phyloP scores from a whole-genome alignment of 2,113 vertebrate species.

The Tinamus guttatus region DNA sequence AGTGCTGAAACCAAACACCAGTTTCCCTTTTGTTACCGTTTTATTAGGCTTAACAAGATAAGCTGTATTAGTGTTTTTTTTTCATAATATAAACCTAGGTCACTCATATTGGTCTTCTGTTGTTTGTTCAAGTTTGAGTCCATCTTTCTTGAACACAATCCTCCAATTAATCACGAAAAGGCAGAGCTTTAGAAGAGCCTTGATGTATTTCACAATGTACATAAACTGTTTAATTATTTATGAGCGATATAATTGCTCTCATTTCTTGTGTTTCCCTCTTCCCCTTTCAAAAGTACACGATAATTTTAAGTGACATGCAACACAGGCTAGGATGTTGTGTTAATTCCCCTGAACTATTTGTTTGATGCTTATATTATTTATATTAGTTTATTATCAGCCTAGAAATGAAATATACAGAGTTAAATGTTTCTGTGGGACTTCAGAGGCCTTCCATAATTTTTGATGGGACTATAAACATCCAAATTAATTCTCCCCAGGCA shows the following conservation, averaged over 20 bases:
- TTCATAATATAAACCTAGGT: neutral
- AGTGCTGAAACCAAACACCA: neutral
- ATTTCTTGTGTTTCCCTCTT: neutral
- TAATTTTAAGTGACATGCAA: neutral
- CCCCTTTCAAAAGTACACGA: neutral
- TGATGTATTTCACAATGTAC: neutral
- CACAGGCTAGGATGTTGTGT: neutral
- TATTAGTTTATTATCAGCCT: neutral
- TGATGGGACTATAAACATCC: neutral
- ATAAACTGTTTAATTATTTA: neutral
- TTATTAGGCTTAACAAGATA: neutral
- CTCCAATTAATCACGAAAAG: neutral
- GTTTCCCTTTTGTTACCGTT: neutral
- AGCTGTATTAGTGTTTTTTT: neutral
- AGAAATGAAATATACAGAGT: neutral
- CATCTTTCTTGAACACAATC: neutral
- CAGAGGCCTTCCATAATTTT: neutral
- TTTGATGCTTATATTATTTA: conserved; percentile 7
- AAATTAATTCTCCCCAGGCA: neutral
- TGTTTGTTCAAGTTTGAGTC: neutral
- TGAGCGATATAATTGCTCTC: neutral
- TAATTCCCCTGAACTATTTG: conserved; percentile 1
- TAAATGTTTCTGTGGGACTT: neutral
- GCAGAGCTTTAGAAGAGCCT: neutral
- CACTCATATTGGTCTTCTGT: neutral